A percentile compares a stretch with the other conserved stretches of the same genome.
phyloP scores from a whole-genome alignment of 2,888 invertebrate genomes.

The Epirrita christyi region DNA sequence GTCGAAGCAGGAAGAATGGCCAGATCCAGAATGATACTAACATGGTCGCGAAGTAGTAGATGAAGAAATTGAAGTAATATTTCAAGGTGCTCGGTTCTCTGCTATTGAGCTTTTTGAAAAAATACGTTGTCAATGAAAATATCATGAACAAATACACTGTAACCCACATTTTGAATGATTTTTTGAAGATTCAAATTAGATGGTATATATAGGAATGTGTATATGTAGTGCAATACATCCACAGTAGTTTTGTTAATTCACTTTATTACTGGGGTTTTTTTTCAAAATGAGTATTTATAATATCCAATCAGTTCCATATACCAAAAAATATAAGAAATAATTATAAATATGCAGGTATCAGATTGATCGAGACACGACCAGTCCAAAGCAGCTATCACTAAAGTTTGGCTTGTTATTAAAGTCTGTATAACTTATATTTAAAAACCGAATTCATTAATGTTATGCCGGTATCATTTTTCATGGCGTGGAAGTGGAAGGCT shows the following conservation, averaged over 20 bases:
- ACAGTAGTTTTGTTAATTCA: neutral
- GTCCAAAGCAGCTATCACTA: neutral
- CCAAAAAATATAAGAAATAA: too few species aligned
- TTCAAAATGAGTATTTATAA: neutral
- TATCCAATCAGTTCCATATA: neutral
- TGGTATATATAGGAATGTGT: neutral
- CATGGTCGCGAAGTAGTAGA: conserved; percentile 54
- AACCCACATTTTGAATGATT: conserved; percentile 58
- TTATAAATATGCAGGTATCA: too few species aligned
- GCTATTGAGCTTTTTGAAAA: conserved; percentile 56
- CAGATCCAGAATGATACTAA: conserved; percentile 51
- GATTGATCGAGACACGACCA: conserved; percentile 41
- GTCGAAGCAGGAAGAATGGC: conserved; percentile 64
- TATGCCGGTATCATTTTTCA: conserved; percentile 1
- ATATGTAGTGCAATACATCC: neutral
- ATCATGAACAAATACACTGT: conserved; percentile 49
- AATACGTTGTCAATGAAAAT: conserved; percentile 50
- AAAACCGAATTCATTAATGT: neutral
- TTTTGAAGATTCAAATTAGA: too few species aligned
- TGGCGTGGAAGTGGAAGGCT: conserved; percentile 3
- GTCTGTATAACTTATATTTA: neutral
- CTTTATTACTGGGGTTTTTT: too few species aligned
- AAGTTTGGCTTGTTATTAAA: conserved; percentile 8
- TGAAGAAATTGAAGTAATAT: conserved; percentile 56
- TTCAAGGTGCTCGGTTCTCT: conserved; percentile 58